Evolutionary conservation across 2,888 invertebrate species (phyloP), one percentile per base, ranked within the genome.

Genomic region (Elmis aenea): DNA sequence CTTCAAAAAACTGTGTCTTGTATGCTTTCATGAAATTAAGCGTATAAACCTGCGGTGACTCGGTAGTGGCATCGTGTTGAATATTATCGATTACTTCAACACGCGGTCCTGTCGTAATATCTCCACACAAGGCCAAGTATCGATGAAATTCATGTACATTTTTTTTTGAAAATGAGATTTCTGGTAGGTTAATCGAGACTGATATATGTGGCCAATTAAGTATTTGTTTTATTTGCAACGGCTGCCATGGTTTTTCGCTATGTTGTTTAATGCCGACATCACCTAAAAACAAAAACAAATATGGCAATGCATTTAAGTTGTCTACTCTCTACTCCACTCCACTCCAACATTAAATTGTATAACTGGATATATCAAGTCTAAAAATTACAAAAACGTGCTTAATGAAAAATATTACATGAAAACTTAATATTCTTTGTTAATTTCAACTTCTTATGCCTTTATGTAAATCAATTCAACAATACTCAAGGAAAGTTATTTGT

Each of bases 161-260:
- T 4, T 36, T 39, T 15, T 49, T 27, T 11, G 38, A 27, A n/a
- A 51, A 23, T 14, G 26, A 22, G 11, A 51, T 32, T 15, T 45
- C 45, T 3, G 51, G 48, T 16, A 51, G 32, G 23, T 36, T 43
- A 10, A 51, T 33, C 8, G 39, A 30, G 5, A 45, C 45, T 13
- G 33, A 27, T 2, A 51, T 42, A 33, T 38, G 35, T 1, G 49
- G 42, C 33, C 49, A 43, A 24, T 49, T 48, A 8, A 51, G 18
- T 21, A 49, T 33, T 31, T 46, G 37, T 5, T 24, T 34, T 9
- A 39, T 10, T 5, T n/a, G n/a, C 12, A 51, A 31, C 5, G 21
- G 32, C 5, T 35, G 24, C 48, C 48, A 48, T 13, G 37, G 38
- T 28, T 44, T 46, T 12, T 38, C 44, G 1, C 27, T 21, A 31